Conservation (phyloP, 2,797 vertebrate species). For the Myoxocephalus aenaeus region DNA sequence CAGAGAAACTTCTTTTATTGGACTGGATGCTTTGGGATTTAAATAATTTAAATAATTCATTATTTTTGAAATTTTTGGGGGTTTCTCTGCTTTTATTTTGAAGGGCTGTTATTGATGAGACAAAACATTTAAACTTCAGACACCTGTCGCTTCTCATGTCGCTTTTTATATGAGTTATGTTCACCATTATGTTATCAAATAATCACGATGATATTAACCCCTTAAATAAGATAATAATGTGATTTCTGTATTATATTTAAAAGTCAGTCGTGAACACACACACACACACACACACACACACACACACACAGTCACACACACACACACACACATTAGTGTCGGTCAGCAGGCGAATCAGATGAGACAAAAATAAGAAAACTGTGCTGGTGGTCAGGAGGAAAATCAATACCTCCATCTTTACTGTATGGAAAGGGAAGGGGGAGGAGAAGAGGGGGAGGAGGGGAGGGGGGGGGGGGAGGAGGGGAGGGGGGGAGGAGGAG, state of each 20-base stretch:
- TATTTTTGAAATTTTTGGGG: neutral
- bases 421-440: conserved; percentile 25
- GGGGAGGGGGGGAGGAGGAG: neutral
- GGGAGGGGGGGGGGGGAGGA: neutral
- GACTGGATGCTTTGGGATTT: neutral
- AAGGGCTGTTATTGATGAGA: neutral
- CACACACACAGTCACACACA: conserved; percentile 13
- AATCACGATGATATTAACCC: too few relatives aligned
- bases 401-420: conserved; percentile 76
- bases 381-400: conserved; percentile 67
- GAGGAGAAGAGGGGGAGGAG: neutral
- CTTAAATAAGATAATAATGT: too few relatives aligned
- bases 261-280: too few relatives aligned
- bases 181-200: too few relatives aligned
- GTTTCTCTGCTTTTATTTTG: neutral
- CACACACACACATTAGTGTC: conserved; percentile 48
- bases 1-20: too few relatives aligned
- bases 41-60: neutral
- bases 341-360: conserved; percentile 64
- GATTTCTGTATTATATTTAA: too few relatives aligned
- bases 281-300: neutral
- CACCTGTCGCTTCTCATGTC: neutral
- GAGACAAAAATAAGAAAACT: conserved; percentile 69
- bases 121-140: neutral
- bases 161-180: too few relatives aligned